These are phyloP conservation scores for Argentina silus DNA, from an alignment of 2,797 vertebrate genomes.

Conservation along the genomic window DNA sequence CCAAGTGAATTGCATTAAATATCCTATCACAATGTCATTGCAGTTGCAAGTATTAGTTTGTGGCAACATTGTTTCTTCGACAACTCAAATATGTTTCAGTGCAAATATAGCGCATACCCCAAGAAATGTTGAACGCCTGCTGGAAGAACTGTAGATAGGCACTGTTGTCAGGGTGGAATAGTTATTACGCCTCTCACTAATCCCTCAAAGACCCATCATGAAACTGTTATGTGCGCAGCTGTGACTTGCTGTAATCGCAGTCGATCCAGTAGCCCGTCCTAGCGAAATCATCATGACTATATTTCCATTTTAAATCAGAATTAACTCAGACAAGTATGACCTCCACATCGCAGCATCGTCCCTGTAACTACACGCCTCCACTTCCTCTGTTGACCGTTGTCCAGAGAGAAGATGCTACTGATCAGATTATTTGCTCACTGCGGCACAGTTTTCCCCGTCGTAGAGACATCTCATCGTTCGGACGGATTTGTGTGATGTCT, in stretches of 20 bases:
- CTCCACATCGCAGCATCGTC: slow-evolving; percentile 45
- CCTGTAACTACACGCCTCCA: slow-evolving; percentile 15
- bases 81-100: background rate
- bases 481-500: slow-evolving; percentile 19
- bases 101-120: background rate
- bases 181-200: slow-evolving; percentile 47
- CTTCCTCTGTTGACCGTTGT: slow-evolving; percentile 1
- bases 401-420: slow-evolving; percentile 48
- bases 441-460: slow-evolving; percentile 56
- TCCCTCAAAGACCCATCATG: slow-evolving; percentile 50
- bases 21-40: background rate
- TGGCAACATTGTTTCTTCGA: background rate
- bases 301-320: slow-evolving; percentile 40
- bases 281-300: slow-evolving; percentile 19
- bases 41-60: background rate
- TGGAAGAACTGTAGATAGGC: background rate
- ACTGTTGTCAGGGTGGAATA: slow-evolving; percentile 34
- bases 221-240: slow-evolving; percentile 62
- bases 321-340: slow-evolving; percentile 46
- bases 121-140: background rate
- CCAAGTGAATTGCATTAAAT: background rate
- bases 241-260: slow-evolving; percentile 31
- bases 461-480: slow-evolving; percentile 32
- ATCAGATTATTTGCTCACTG: slow-evolving; percentile 70
- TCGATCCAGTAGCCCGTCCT: slow-evolving; percentile 12